Base-by-base conservation (phyloP, 2,888 invertebrate genomes). In the Rhagonycha fulva region DNA sequence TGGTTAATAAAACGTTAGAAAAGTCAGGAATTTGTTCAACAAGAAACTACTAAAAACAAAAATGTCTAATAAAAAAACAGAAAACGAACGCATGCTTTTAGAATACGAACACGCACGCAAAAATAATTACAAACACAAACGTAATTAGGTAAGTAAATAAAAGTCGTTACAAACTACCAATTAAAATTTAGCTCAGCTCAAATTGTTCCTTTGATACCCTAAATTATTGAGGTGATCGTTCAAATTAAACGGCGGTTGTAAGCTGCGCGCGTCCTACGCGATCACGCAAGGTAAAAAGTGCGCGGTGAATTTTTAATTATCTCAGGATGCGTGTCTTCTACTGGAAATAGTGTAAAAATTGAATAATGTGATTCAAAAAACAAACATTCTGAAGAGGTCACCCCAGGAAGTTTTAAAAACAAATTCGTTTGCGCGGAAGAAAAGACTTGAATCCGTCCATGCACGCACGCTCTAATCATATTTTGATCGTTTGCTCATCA, bases 1-100 rank as follows among this genome's bases (percentile, higher is more conserved):
- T 71, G 68, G 72, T 69, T 66, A 75, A 71, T 75, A 72, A 73
- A 62, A 63, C 70, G 79, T 79, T 79, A 79, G 79, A 78, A 79
- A 78, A 77, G 75, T 79, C 77, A 76, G 74, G 76, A 77, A 69
- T 24, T 66, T 66, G 4, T 66, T 66, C 70, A 30, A 71, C 62
- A 61, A 71, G 60, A 61, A 71, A 71, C 62, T 71, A 77, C 68
- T n/a, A 28, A 1, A 19, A 47, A 47, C 47, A 47, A 47, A 47
- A 47, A n/a, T 47, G 5, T 47, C 47, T 47, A 47, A 47, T 70
- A 72, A 70, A 71, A 72, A 12, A 62, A 47, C 62, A 66, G 3
- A 14, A 19, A 10, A 32, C 32, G 26, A 47, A 70, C 30, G 62
- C 72, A 73, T 73, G 73, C 73, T 62, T 67, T 60, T 14, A 24